Evolutionary conservation across 1,140 invertebrate species (phyloP).

Genomic region (Brachionus manjavacas): DNA sequence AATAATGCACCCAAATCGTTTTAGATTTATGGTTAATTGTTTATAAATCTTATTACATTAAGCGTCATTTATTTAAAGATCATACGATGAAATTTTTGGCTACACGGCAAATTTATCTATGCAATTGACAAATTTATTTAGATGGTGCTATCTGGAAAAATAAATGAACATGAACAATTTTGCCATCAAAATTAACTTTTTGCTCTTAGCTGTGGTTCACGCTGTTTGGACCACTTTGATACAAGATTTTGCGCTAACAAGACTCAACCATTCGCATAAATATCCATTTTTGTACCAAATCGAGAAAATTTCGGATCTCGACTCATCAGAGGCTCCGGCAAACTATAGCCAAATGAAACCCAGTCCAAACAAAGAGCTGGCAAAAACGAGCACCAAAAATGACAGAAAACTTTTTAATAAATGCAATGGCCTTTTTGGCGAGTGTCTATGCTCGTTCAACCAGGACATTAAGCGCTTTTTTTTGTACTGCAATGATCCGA

Average conservation of each 20-base stretch:
- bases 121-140: background rate
- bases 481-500: constrained; percentile 32
- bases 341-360: background rate
- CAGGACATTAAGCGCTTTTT: background rate
- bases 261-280: background rate
- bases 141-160: background rate
- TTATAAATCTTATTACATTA: background rate
- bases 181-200: background rate
- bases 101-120: background rate
- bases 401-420: background rate
- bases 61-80: background rate
- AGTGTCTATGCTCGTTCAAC: constrained; percentile 21
- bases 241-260: background rate
- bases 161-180: background rate
- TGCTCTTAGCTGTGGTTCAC: background rate
- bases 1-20: background rate
- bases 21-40: background rate
- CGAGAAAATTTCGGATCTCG: background rate
- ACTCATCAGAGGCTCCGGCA: background rate
- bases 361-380: background rate
- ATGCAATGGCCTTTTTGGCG: constrained; percentile 13
- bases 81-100: background rate
- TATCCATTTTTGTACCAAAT: background rate
- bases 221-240: background rate
- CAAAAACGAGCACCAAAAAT: background rate